Base-by-base conservation (phyloP, 2,888 invertebrate species). In the Heliconius sara region DNA sequence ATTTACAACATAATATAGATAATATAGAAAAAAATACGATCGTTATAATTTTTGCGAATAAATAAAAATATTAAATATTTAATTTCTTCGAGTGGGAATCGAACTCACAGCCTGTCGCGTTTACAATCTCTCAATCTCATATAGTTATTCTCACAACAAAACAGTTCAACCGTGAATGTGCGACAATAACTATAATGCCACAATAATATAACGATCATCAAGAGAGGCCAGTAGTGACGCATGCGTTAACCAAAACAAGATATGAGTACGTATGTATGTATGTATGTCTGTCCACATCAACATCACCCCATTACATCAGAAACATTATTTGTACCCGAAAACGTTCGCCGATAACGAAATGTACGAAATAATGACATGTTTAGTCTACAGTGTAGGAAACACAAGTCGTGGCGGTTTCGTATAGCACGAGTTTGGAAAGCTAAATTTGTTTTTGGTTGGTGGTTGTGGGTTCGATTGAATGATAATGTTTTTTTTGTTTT, bases 151-250 rank as follows among this genome's bases (percentile, higher is more conserved):
- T 52, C 72, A 73, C 13, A 34, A 22, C 39, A 39, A 34, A 25
- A 30, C 52, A 39, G 22, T 5, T 52, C 52, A 47, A 22, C n/a
- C 19, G 34, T 57, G 34, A 19, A 60, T 60, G 60, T 30, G 16
- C 30, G 13, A 22, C 30, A 60, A 13, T 57, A 30, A 47, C 52
- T 57, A 72, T 30, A 57, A 34, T 43, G 39, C 9, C 34, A 75
- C 27, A 75, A 75, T 65, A 75, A 75, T 65, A 65, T 47, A 43
- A 22, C 27, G 47, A 39, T 65, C 75, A 75, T 75, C 82, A 76
- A 78, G 78, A 83, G 80, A 83, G 84, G 84, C 81, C 83, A 76
- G 65, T n/a, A 70, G n/a, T 85, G 85, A 85, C 85, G 84, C 47
- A 76, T 25, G 57, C 52, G 57, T 74, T 25, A 47, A 79, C 73